A percentile compares a stretch with the other conserved stretches of the same genome.
These are phyloP conservation scores for Argya squamiceps DNA, from an alignment of 2,797 vertebrate genomes.

Conservation along the genomic window DNA sequence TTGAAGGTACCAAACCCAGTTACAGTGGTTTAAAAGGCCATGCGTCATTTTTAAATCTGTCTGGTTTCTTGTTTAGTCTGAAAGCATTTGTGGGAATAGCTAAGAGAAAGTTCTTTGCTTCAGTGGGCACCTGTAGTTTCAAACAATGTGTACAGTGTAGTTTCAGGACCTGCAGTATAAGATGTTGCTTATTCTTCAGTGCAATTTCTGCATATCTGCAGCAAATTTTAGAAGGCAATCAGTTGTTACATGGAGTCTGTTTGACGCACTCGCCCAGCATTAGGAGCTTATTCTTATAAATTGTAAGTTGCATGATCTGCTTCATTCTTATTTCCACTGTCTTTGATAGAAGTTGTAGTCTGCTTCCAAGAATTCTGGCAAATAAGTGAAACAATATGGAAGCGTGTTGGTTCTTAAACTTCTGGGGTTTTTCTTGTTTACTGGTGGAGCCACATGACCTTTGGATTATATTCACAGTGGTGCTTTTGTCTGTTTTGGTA, in stretches of 20 bases:
- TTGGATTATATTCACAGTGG: neutral
- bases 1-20: neutral
- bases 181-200: neutral
- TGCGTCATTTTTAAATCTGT: neutral
- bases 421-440: slow-evolving; percentile 13
- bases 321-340: neutral
- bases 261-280: neutral
- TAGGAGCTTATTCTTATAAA: neutral
- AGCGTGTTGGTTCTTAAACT: neutral
- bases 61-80: slow-evolving; percentile 4
- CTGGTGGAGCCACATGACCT: slow-evolving; percentile 5
- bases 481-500: slow-evolving; percentile 48
- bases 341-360: neutral
- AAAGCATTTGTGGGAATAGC: neutral
- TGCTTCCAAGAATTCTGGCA: slow-evolving; percentile 27
- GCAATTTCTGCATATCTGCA: neutral
- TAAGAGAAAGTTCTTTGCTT: neutral
- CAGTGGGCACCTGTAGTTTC: neutral
- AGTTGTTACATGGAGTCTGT: neutral
- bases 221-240: neutral
- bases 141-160: neutral
- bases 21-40: neutral
- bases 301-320: neutral
- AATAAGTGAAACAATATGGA: slow-evolving; percentile 28
- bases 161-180: neutral